Percentiles rank a stretch among this genome's conserved stretches.
Evolutionary conservation across 2,797 vertebrate species (phyloP).

Genomic region (Buceros bicornis): DNA sequence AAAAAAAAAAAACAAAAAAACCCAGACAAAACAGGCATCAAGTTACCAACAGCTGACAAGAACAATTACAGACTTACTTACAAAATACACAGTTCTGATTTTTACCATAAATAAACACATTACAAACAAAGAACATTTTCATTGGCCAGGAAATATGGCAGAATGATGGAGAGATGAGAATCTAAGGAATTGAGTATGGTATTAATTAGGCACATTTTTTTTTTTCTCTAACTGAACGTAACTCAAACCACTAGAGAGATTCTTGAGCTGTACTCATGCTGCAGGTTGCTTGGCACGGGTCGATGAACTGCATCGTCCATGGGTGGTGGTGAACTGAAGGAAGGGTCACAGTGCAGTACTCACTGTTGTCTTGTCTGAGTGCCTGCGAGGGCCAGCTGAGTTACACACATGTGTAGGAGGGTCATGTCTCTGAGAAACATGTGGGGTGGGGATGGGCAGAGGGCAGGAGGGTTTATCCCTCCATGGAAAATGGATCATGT

Average conservation of each 20-base stretch:
- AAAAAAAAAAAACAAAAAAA: neutral
- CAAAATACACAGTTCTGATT: constrained; percentile 61
- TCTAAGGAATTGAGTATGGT: constrained; percentile 39
- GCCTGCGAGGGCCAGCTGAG: constrained; percentile 13
- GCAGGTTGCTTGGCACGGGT: constrained; percentile 47
- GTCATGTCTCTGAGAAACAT: neutral
- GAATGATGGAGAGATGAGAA: constrained; percentile 27
- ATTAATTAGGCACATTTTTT: constrained; percentile 54
- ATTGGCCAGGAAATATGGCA: constrained; percentile 73
- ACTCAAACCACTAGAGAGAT: constrained; percentile 54
- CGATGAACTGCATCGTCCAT: neutral
- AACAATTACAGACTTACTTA: constrained; percentile 74
- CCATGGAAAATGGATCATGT: neutral
- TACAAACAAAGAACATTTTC: constrained; percentile 70
- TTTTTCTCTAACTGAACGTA: neutral
- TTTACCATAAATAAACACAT: constrained; percentile 79
- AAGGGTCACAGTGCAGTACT: constrained; percentile 32
- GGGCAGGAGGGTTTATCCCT: neutral
- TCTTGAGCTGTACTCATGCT: constrained; percentile 56
- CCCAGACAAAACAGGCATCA: constrained; percentile 68
- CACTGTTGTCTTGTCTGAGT: constrained; percentile 1
- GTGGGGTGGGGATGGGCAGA: neutral
- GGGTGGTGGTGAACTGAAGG: neutral
- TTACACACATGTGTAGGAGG: neutral
- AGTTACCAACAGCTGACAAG: constrained; percentile 69